Evolutionary conservation across 2,797 vertebrate genomes (phyloP), one percentile per base, ranked within the genome.

Genomic region (Myripristis murdjan): DNA sequence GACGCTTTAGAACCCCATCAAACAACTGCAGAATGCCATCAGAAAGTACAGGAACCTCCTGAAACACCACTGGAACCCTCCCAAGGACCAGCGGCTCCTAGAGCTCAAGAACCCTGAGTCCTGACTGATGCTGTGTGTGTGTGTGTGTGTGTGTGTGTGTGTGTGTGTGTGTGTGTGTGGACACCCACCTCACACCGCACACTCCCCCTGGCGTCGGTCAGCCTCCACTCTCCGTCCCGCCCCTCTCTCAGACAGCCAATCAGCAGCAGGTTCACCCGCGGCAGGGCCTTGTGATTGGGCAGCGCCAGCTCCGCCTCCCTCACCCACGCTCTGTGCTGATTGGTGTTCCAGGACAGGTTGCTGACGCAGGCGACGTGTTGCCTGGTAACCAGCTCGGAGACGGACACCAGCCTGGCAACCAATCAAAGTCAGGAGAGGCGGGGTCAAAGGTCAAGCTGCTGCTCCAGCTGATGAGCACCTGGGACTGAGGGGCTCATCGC

Each of bases 281-380:
- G 93, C 9, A 98, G 89, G 4, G 89, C 7, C 0, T 1, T 77
- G 14, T 87, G 76, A 24, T 5, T 43, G 0, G 89, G 82, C 47
- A 90, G 73, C 47, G 63, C 52, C 12, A 61, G 75, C 82, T 93
- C 92, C 35, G 83, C 92, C 87, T 94, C 89, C 47, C 6, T 72
- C n/a, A 61, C 84, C 95, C 95, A 96, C 2, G 91, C 84, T 86
- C 93, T 92, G 81, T 96, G 95, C 16, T 93, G 87, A 76, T 75
- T 89, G 58, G 95, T 96, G 89, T 89, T 95, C 95, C 96, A 96
- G 47, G 91, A 93, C 73, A 97, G 81, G 70, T 96, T 94, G 84
- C 96, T 97, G 83, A 95, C 96, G 75, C 98, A 99, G 0, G 97
- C 89, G 3, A 91, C 37, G 2, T 1, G 73, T 70, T 98, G 97